These are phyloP conservation scores for Pherbina coryleti DNA, from an alignment of 2,888 invertebrate genomes.

Conservation along the genomic window DNA sequence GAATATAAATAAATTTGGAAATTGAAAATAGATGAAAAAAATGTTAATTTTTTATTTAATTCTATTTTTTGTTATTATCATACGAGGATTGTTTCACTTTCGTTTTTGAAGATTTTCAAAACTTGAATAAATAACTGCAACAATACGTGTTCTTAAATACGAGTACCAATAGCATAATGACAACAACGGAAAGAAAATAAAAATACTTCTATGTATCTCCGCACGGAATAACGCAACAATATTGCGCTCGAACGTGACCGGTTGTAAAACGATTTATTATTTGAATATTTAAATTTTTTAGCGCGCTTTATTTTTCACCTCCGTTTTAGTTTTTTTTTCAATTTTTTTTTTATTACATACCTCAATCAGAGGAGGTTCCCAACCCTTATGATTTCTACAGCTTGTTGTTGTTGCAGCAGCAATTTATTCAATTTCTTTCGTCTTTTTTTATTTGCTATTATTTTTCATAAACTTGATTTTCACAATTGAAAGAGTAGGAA, in stretches of 20 bases:
- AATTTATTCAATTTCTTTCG: conserved; percentile 35
- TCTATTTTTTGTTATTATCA: too few relatives aligned
- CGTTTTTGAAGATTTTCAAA: not conserved
- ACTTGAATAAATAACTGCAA: not conserved
- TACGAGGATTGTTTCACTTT: too few relatives aligned
- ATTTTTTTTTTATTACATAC: conserved; percentile 15
- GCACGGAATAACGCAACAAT: conserved; percentile 20
- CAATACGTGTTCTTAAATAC: not conserved
- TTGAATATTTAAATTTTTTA: conserved; percentile 43
- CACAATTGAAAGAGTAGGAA: conserved; percentile 34
- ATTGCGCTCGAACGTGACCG: conserved; percentile 38
- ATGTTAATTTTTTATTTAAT: too few relatives aligned
- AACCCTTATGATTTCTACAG: conserved; percentile 12
- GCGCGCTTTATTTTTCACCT: conserved; percentile 19
- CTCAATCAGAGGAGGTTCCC: conserved; percentile 15
- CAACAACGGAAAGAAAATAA: not conserved
- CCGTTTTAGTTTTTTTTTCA: not conserved
- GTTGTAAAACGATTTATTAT: conserved; percentile 46
- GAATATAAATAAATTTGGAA: too few relatives aligned
- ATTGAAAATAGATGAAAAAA: too few relatives aligned
- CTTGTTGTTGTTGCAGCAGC: conserved; percentile 22
- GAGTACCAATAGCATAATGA: not conserved
- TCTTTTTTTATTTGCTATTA: conserved; percentile 26
- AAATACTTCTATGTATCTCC: not conserved
- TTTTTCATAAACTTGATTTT: conserved; percentile 42